Evolutionary conservation across 2,797 vertebrate genomes (phyloP), one percentile per base, ranked within the genome.

Genomic region (Phrynocephalus forsythii): DNA sequence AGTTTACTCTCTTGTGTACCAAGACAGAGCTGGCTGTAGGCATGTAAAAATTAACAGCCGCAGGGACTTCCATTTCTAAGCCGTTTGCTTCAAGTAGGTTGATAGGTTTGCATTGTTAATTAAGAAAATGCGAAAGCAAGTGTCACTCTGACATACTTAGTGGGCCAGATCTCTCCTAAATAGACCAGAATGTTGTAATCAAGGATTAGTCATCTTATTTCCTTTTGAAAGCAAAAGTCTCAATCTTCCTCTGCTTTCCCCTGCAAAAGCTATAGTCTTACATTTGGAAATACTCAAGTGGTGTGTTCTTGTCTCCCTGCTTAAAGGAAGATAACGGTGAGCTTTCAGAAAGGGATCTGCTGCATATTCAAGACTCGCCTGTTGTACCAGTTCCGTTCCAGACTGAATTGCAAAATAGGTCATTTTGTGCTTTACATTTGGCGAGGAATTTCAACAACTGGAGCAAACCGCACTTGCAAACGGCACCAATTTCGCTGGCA

Each of bases 41-140:
- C 77, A 16, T 87, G 90, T 68, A 93, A 91, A 93, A 93, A 95
- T 90, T 90, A 92, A 93, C 89, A 93, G 87, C 86, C 77, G 26
- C 7, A 48, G 90, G 87, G 85, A 52, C 87, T 82, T 72, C 85
- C n/a, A 5, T 90, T 93, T 93, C 88, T 91, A 90, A 90, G 80
- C 79, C 89, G 68, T 0, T 52, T 93, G 91, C 82, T 33, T 72
- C 89, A 87, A 90, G 88, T 81, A 85, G 78, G 33, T 83, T 95
- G 93, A 95, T 92, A 90, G 93, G 91, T 91, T 84, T 88, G 69
- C n/a, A 87, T 89, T 94, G 95, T 93, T 93, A 93, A 94, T 94
- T 95, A 93, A 87, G 63, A 72, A 89, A 93, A 90, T 63, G 82
- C 76, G 83, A 92, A 87, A 71, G 11, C n/a, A 38, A 56, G 63